A percentile compares a stretch with the other conserved stretches of the same genome.
These are phyloP conservation scores for Xestia c-nigrum DNA, from an alignment of 2,888 invertebrate species.

Conservation along the genomic window DNA sequence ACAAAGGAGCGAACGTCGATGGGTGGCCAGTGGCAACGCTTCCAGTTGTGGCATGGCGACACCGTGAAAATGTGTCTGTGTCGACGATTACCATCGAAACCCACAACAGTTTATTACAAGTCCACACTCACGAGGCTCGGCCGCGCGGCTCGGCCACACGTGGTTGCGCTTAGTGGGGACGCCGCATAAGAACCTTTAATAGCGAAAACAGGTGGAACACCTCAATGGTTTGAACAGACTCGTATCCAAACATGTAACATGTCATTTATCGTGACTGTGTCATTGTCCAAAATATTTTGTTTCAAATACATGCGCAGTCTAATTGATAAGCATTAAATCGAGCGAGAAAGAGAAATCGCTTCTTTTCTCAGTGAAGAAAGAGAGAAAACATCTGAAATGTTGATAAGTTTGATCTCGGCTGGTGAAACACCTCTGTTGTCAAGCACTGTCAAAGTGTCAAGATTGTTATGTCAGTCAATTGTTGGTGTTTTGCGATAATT, in stretches of 20 bases:
- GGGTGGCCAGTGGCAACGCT: too few relatives aligned
- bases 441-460: slow-evolving; percentile 27
- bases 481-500: slow-evolving; percentile 75
- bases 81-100: too few relatives aligned
- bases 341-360: not conserved
- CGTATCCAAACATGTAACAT: not conserved
- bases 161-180: too few relatives aligned
- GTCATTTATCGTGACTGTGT: slow-evolving; percentile 37
- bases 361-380: slow-evolving; percentile 3
- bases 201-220: not conserved
- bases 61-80: too few relatives aligned
- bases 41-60: too few relatives aligned
- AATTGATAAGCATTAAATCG: not conserved
- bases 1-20: too few relatives aligned
- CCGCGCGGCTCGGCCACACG: too few relatives aligned
- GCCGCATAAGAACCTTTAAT: not conserved
- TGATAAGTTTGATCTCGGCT: fast-evolving
- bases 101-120: too few relatives aligned
- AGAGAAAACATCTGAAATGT: slow-evolving; percentile 7
- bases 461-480: slow-evolving; percentile 68
- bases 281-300: slow-evolving; percentile 10
- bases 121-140: too few relatives aligned
- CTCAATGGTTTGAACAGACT: not conserved
- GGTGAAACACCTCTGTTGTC: slow-evolving; percentile 5
- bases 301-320: not conserved